phyloP scores from a whole-genome alignment of 2,797 vertebrate species.

The Sebastiscus tertius region DNA sequence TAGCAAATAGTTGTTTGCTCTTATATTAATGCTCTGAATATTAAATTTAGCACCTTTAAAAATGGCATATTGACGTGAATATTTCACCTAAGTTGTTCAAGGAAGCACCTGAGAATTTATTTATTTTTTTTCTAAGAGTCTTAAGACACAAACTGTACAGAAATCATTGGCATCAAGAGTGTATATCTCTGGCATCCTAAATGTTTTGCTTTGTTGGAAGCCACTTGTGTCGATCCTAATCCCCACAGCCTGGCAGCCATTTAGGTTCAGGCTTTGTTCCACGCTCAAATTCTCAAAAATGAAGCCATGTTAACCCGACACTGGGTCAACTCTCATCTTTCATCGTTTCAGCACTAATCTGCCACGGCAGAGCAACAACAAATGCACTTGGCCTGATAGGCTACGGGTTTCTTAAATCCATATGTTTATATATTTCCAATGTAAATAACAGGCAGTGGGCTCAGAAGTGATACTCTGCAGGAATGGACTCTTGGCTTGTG shows the following conservation, averaged over 20 bases:
- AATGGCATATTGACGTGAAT: not conserved
- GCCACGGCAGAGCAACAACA: not conserved
- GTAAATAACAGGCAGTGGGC: not conserved
- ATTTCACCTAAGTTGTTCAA: not conserved
- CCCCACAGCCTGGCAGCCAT: constrained; percentile 44
- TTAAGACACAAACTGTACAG: not conserved
- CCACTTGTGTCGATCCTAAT: constrained; percentile 46
- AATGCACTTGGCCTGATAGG: not conserved
- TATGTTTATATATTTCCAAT: not conserved
- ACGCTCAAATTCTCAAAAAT: constrained; percentile 44
- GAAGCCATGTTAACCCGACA: constrained; percentile 35
- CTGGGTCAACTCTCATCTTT: constrained; percentile 19
- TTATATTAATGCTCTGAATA: too few relatives aligned
- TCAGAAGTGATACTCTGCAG: constrained; percentile 10
- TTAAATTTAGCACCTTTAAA: not conserved
- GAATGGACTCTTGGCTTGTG: not conserved
- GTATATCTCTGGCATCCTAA: constrained; percentile 11
- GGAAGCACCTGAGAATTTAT: not conserved
- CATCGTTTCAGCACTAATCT: constrained; percentile 9
- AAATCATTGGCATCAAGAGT: constrained; percentile 6
- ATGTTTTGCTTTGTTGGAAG: constrained; percentile 26
- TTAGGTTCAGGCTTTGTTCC: constrained; percentile 56
- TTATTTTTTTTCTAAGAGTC: not conserved
- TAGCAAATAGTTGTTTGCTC: too few relatives aligned
- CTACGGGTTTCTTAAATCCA: not conserved